Conservation (phyloP, 2,797 vertebrate species). For the Falco peregrinus region DNA sequence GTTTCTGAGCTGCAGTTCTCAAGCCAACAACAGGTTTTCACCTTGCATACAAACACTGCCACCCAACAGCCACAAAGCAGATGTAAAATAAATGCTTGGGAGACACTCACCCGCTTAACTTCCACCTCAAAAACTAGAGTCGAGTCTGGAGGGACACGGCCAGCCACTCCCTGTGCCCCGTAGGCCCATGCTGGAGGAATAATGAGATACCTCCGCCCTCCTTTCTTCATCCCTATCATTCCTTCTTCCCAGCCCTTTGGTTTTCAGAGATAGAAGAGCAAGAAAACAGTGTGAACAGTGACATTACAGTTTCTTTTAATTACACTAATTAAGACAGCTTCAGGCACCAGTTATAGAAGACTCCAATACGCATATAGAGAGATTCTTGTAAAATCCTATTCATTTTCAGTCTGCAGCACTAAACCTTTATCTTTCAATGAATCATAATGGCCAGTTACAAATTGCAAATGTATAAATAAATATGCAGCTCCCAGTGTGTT, state of each 20-base stretch:
- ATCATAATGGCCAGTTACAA: not conserved
- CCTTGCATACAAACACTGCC: not conserved
- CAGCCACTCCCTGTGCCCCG: constrained; percentile 86
- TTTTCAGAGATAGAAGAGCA: not conserved
- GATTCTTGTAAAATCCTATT: not conserved
- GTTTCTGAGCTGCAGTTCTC: not conserved
- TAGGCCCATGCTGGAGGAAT: constrained; percentile 85
- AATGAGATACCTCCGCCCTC: constrained; percentile 84
- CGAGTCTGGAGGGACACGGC: constrained; percentile 84
- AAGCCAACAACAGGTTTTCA: not conserved
- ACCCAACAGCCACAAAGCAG: not conserved
- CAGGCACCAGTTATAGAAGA: not conserved
- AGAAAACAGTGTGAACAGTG: not conserved
- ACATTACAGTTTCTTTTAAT: not conserved
- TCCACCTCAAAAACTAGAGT: constrained; percentile 89
- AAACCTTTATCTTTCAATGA: not conserved
- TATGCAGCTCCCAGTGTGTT: not conserved
- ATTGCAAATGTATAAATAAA: not conserved
- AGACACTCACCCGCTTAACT: constrained; percentile 84
- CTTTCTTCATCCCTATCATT: constrained; percentile 92
- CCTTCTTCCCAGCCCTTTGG: constrained; percentile 94
- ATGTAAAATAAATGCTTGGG: not conserved
- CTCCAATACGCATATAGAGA: not conserved
- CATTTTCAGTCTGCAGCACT: not conserved
- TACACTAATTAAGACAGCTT: not conserved